These are phyloP conservation scores for Xiphophorus couchianus DNA, from an alignment of 2,113 vertebrate genomes.

Conservation along the genomic window DNA sequence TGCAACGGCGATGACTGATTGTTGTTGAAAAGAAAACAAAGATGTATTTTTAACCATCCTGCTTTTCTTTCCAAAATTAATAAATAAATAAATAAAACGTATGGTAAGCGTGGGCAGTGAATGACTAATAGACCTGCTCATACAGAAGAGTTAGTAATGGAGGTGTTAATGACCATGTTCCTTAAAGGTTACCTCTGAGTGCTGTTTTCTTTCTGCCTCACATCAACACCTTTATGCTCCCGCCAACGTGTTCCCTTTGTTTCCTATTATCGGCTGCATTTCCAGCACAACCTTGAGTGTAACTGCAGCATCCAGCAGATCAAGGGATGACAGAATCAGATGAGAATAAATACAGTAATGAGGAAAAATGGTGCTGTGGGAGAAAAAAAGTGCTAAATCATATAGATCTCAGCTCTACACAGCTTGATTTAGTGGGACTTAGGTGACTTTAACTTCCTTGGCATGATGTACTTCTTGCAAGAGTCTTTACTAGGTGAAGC, in stretches of 20 bases:
- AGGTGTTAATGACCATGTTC: slow-evolving; percentile 74
- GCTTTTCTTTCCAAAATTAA: slow-evolving; percentile 43
- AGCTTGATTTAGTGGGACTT: slow-evolving; percentile 56
- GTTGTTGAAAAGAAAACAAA: slow-evolving; percentile 60
- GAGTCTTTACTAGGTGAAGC: slow-evolving; percentile 24
- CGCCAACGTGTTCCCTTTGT: slow-evolving; percentile 65
- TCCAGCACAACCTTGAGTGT: slow-evolving; percentile 44
- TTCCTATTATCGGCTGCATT: slow-evolving; percentile 69
- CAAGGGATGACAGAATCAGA: slow-evolving; percentile 72
- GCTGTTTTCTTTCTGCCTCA: slow-evolving; percentile 67
- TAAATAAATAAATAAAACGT: slow-evolving; percentile 33
- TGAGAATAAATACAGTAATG: slow-evolving; percentile 66
- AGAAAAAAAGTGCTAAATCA: slow-evolving; percentile 60
- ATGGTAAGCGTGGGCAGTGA: slow-evolving; percentile 57
- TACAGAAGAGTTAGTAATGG: slow-evolving; percentile 68
- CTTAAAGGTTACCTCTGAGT: slow-evolving; percentile 74
- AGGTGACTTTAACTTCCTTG: slow-evolving; percentile 29
- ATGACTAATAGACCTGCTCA: slow-evolving; percentile 69
- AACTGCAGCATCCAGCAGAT: slow-evolving; percentile 63
- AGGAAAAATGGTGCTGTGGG: slow-evolving; percentile 29
- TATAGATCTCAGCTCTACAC: slow-evolving; percentile 62
- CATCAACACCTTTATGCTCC: slow-evolving; percentile 67
- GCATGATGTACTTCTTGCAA: slow-evolving; percentile 37
- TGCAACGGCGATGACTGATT: slow-evolving; percentile 60
- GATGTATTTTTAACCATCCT: slow-evolving; percentile 48